phyloP scores from a whole-genome alignment of 2,113 vertebrate genomes.

The Bungarus multicinctus region DNA sequence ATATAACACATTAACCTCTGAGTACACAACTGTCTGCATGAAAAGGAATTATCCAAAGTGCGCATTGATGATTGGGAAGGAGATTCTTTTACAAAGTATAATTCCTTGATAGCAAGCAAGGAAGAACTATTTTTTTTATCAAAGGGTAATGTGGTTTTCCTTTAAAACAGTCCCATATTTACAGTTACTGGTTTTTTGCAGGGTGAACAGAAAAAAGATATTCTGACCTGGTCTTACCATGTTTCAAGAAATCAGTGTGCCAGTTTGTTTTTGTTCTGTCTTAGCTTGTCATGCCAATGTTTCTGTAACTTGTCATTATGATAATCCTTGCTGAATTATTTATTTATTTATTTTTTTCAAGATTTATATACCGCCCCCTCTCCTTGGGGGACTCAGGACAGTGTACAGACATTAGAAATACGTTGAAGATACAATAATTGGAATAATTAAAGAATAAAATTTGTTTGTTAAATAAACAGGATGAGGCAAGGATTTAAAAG shows the following conservation, averaged over 20 bases:
- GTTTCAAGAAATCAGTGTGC: neutral
- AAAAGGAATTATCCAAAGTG: neutral
- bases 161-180: neutral
- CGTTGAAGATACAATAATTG: too few relatives aligned
- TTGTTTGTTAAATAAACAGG: too few relatives aligned
- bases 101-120: neutral
- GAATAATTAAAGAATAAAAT: too few relatives aligned
- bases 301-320: constrained; percentile 6
- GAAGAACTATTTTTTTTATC: neutral
- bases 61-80: neutral
- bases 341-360: too few relatives aligned
- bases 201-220: neutral
- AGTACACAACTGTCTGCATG: neutral
- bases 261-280: neutral
- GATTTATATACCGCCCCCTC: too few relatives aligned
- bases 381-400: too few relatives aligned
- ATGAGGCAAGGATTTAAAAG: too few relatives aligned
- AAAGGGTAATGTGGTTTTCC: neutral
- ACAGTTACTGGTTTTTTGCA: neutral
- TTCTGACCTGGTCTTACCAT: neutral
- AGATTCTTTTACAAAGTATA: neutral
- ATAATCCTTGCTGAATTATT: constrained; percentile 12
- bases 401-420: too few relatives aligned
- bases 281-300: neutral
- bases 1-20: neutral